Percentiles rank a stretch among this genome's conserved stretches.
These are phyloP conservation scores for Apamea anceps DNA, from an alignment of 2,888 invertebrate species.

Conservation along the genomic window DNA sequence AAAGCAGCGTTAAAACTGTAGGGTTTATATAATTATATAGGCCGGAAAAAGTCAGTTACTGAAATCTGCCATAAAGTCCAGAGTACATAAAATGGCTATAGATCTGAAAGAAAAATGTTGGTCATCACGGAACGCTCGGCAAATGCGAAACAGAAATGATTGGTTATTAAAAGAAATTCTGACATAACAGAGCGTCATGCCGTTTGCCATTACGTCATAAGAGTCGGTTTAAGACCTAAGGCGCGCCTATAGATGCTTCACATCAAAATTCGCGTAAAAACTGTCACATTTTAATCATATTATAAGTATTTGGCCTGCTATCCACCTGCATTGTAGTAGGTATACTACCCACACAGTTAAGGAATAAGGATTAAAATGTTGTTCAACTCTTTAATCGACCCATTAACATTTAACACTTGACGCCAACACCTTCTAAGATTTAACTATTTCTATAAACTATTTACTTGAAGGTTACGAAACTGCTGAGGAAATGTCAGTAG, in stretches of 20 bases:
- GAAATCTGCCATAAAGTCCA: background rate
- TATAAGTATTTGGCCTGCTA: background rate
- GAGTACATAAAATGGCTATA: background rate
- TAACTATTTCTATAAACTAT: constrained; percentile 48
- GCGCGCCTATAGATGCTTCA: background rate
- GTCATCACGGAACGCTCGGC: background rate
- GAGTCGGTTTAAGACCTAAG: background rate
- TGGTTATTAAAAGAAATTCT: background rate
- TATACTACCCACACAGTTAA: background rate
- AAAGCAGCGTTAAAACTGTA: background rate
- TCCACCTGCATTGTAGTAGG: background rate
- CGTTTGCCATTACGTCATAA: background rate
- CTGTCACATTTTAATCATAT: background rate
- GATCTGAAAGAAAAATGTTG: background rate
- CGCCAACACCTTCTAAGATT: constrained; percentile 28
- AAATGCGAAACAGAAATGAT: background rate
- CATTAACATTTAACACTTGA: constrained; percentile 45
- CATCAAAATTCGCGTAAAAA: background rate
- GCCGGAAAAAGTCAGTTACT: background rate
- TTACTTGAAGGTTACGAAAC: constrained; percentile 38
- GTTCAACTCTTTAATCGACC: constrained; percentile 25
- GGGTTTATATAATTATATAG: background rate
- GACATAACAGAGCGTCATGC: background rate
- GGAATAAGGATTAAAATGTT: constrained; percentile 15
- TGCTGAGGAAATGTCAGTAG: constrained; percentile 32